Conservation (phyloP, 2,113 vertebrate species). For the Cardinalis cardinalis region DNA sequence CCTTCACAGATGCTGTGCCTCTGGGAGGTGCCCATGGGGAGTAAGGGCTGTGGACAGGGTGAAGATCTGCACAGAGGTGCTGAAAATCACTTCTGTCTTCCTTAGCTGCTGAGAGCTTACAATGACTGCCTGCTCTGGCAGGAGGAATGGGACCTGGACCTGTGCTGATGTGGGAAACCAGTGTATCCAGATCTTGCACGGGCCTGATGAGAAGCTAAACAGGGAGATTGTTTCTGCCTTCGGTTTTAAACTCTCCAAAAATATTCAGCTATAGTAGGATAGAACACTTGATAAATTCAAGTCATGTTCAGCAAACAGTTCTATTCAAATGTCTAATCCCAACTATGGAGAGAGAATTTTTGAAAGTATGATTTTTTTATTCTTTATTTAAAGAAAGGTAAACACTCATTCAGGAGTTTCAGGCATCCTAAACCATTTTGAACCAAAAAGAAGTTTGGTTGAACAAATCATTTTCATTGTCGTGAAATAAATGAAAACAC, state of each 20-base stretch:
- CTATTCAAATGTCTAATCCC: background rate
- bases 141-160: background rate
- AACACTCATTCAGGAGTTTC: background rate
- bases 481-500: background rate
- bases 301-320: background rate
- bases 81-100: background rate
- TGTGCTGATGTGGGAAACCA: background rate
- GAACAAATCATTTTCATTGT: background rate
- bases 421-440: background rate
- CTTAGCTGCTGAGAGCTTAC: background rate
- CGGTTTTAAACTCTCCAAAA: background rate
- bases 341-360: background rate
- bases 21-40: rapidly evolving
- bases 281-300: background rate
- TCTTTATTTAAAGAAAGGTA: background rate
- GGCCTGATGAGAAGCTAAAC: background rate
- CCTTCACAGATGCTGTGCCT: background rate
- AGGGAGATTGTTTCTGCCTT: background rate
- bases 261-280: background rate
- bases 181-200: background rate
- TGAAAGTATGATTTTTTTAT: background rate
- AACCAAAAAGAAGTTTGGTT: background rate
- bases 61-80: background rate
- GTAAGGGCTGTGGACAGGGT: rapidly evolving
- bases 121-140: background rate